These are phyloP conservation scores for Drosophila nr. fundita DNA, from an alignment of 2,888 invertebrate genomes.

Conservation along the genomic window DNA sequence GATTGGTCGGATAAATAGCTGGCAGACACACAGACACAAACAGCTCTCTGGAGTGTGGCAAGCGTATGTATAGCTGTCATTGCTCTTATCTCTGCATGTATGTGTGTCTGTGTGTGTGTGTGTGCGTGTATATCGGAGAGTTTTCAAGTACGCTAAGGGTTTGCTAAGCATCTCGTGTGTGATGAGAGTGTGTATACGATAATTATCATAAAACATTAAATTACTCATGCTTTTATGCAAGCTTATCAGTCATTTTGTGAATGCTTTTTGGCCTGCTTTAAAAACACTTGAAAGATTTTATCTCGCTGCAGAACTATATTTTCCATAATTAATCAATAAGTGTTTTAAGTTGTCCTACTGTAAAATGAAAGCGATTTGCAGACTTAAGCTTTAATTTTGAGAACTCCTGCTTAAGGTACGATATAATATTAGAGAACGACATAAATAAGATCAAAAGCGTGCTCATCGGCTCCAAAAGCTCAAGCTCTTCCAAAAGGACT, in stretches of 20 bases:
- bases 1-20: conserved; percentile 77
- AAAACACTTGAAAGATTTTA: neutral
- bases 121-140: conserved; percentile 20
- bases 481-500: conserved; percentile 74
- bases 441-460: conserved; percentile 49
- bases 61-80: conserved; percentile 36
- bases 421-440: neutral
- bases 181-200: conserved; percentile 44
- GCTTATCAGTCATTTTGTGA: conserved; percentile 57
- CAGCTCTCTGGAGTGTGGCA: conserved; percentile 35
- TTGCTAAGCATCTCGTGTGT: conserved; percentile 13
- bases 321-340: conserved; percentile 8
- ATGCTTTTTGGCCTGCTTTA: conserved; percentile 22
- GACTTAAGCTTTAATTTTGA: neutral
- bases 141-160: conserved; percentile 3
- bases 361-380: neutral
- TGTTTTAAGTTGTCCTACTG: neutral
- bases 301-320: neutral
- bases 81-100: conserved; percentile 36
- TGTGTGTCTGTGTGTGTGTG: neutral
- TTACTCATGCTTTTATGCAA: conserved; percentile 63
- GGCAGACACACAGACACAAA: conserved; percentile 16
- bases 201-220: conserved; percentile 68
- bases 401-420: neutral
- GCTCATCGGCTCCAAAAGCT: conserved; percentile 62